Conservation (phyloP, 2,113 vertebrate species). For the Prietella phreatophila region DNA sequence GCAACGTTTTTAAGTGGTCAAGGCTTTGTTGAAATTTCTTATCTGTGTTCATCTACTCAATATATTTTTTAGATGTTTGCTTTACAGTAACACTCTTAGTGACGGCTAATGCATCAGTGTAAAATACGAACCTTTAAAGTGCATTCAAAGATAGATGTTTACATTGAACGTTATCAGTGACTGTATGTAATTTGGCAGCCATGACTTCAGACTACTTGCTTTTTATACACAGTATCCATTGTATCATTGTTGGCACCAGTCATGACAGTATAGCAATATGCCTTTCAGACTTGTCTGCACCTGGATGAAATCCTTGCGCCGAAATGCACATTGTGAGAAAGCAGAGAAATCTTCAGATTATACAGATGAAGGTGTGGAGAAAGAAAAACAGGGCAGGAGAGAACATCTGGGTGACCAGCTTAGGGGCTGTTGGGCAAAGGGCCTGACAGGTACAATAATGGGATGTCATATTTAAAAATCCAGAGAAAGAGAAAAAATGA, state of each 20-base stretch:
- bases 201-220: not conserved
- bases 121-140: not conserved
- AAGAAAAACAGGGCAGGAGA: constrained; percentile 36
- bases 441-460: constrained; percentile 39
- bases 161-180: not conserved
- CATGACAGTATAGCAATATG: constrained; percentile 29
- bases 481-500: constrained; percentile 41
- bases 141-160: not conserved
- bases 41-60: not conserved
- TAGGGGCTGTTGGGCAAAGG: constrained; percentile 47
- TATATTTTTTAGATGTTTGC: not conserved
- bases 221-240: constrained; percentile 22
- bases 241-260: constrained; percentile 27
- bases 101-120: constrained; percentile 7
- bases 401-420: constrained; percentile 42
- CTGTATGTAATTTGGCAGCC: constrained; percentile 3
- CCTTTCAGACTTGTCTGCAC: constrained; percentile 46
- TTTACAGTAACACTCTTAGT: not conserved
- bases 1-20: not conserved
- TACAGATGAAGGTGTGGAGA: not conserved
- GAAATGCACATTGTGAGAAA: constrained; percentile 9
- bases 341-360: constrained; percentile 4
- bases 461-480: constrained; percentile 63
- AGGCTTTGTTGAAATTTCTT: not conserved
- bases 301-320: constrained; percentile 25